phyloP scores from a whole-genome alignment of 1,140 invertebrate species.

The Camponotus floridanus region DNA sequence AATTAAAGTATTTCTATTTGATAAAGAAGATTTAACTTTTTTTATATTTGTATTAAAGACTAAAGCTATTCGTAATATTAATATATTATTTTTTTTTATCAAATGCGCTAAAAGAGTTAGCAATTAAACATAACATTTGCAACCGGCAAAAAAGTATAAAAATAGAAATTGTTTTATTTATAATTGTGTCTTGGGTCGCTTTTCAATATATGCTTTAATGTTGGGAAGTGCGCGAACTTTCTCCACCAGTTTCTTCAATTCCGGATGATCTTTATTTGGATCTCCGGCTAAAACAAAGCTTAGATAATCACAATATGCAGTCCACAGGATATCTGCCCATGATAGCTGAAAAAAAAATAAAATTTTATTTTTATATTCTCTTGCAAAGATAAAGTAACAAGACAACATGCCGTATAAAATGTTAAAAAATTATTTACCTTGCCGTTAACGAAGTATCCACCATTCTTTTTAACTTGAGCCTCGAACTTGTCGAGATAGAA shows the following conservation, averaged over 20 bases:
- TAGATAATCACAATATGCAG: neutral
- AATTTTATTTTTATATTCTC: neutral
- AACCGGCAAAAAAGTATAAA: neutral
- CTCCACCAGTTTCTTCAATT: conserved; percentile 53
- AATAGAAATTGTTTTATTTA: conserved; percentile 76
- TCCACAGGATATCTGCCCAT: conserved; percentile 56
- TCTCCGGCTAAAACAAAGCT: neutral
- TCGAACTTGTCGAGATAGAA: conserved; percentile 53
- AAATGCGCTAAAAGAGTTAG: neutral
- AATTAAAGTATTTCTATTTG: neutral
- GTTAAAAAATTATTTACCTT: conserved; percentile 53
- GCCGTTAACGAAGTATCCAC: conserved; percentile 53
- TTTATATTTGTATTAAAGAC: neutral
- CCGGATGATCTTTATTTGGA: conserved; percentile 46
- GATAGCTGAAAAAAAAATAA: conserved; percentile 49
- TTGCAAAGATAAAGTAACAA: neutral
- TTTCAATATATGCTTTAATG: conserved; percentile 90
- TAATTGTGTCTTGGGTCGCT: conserved; percentile 87
- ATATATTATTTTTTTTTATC: neutral
- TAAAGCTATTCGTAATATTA: neutral
- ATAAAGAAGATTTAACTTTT: neutral
- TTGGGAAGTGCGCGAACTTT: conserved; percentile 86
- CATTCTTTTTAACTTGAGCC: conserved; percentile 63
- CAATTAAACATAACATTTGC: neutral
- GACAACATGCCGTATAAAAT: neutral